A percentile compares a stretch with the other conserved stretches of the same genome.
phyloP scores from a whole-genome alignment of 2,113 vertebrate species.

The Meles meles region DNA sequence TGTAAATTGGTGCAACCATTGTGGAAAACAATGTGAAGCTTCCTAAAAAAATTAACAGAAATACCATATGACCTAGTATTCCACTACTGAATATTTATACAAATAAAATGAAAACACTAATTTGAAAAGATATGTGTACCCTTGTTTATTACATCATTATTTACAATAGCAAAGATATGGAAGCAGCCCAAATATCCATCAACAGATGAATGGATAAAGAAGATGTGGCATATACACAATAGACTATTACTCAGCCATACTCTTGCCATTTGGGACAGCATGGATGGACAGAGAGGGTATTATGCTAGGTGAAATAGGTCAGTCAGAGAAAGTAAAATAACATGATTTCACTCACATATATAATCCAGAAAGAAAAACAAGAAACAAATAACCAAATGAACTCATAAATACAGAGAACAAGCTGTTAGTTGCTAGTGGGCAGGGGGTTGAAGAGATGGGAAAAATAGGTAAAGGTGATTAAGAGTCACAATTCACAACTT shows the following conservation, averaged over 20 bases:
- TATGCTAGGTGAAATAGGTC: background rate
- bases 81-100: background rate
- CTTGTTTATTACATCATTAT: background rate
- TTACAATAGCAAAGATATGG: background rate
- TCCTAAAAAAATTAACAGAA: background rate
- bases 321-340: background rate
- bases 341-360: background rate
- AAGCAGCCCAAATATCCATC: background rate
- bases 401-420: background rate
- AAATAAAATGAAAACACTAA: background rate
- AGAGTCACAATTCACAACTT: background rate
- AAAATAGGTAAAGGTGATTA: background rate
- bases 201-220: background rate
- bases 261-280: background rate
- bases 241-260: background rate
- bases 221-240: background rate
- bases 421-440: background rate
- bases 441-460: background rate
- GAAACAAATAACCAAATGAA: background rate
- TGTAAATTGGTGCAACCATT: background rate
- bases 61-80: background rate
- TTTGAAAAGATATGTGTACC: background rate
- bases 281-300: background rate
- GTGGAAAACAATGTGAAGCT: background rate
- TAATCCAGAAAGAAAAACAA: background rate